A percentile compares a stretch with the other conserved stretches of the same genome.
Conservation (phyloP, 1,140 invertebrate genomes). For the Drosophila santomea region DNA sequence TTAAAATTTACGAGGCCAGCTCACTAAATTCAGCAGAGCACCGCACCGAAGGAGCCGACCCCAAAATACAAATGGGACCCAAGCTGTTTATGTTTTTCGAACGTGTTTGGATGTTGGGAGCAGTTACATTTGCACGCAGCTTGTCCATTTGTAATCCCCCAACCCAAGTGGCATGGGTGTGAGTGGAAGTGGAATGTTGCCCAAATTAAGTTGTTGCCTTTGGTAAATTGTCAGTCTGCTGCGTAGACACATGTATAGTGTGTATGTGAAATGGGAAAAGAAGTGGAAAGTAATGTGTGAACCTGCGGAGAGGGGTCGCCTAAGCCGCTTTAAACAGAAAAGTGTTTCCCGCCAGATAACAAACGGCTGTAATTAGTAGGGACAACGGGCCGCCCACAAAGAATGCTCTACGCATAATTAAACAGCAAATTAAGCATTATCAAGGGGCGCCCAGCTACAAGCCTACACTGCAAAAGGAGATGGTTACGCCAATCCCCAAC, state of each 20-base stretch:
- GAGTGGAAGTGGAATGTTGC: slow-evolving; percentile 41
- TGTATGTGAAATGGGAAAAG: slow-evolving; percentile 21
- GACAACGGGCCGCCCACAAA: slow-evolving; percentile 40
- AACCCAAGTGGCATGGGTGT: not conserved
- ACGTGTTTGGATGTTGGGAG: slow-evolving; percentile 58
- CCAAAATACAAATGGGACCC: slow-evolving; percentile 45
- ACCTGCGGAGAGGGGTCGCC: slow-evolving; percentile 16
- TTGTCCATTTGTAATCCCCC: slow-evolving; percentile 44
- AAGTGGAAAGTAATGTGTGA: slow-evolving; percentile 39
- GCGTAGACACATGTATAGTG: not conserved
- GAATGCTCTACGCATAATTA: slow-evolving; percentile 73
- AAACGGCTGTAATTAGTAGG: slow-evolving; percentile 68
- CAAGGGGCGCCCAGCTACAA: slow-evolving; percentile 17
- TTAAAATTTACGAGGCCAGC: slow-evolving; percentile 66
- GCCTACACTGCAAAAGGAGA: slow-evolving; percentile 10
- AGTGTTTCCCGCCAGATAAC: slow-evolving; percentile 60
- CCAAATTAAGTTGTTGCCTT: slow-evolving; percentile 72
- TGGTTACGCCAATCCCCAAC: not conserved
- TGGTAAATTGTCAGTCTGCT: slow-evolving; percentile 66
- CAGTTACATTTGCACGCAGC: slow-evolving; percentile 59
- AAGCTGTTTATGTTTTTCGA: slow-evolving; percentile 75
- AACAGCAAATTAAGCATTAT: slow-evolving; percentile 77
- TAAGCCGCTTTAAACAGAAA: slow-evolving; percentile 60
- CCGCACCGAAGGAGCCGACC: slow-evolving; percentile 2
- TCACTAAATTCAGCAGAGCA: slow-evolving; percentile 41